phyloP scores from a whole-genome alignment of 1,140 invertebrate genomes.

The Aphis craccivora region DNA sequence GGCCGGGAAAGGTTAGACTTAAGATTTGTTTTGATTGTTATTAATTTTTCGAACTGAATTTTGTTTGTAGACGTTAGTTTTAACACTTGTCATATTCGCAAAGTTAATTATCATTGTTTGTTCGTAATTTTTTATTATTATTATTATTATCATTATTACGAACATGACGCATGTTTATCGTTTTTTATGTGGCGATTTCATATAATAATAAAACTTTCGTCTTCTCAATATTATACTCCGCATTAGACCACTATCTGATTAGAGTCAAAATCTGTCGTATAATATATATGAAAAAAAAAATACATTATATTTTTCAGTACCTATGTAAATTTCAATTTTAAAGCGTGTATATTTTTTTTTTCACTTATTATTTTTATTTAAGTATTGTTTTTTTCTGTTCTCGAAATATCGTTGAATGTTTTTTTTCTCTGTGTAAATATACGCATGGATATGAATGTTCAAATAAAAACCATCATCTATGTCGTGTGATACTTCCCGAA shows the following conservation, averaged over 20 bases:
- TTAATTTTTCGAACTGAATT: constrained; percentile 31
- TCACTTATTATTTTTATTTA: neutral
- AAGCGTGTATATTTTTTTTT: constrained; percentile 48
- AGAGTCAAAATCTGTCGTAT: neutral
- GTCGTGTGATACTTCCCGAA: neutral
- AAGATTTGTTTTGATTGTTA: constrained; percentile 47
- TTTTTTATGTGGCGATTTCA: neutral
- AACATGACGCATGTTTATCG: constrained; percentile 13
- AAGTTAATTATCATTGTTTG: constrained; percentile 54
- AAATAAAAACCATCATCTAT: neutral
- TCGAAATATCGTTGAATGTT: neutral
- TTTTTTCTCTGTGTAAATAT: neutral
- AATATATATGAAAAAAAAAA: neutral
- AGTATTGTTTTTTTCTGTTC: neutral
- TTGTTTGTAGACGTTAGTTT: constrained; percentile 55
- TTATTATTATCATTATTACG: constrained; percentile 9
- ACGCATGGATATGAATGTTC: neutral
- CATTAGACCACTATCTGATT: neutral
- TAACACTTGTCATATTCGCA: constrained; percentile 54
- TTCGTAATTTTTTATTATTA: constrained; percentile 49
- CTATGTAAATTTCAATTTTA: constrained; percentile 23
- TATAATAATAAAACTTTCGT: neutral
- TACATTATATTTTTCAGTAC: constrained; percentile 2
- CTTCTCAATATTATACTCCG: neutral
- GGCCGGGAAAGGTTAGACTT: constrained; percentile 50